Percentiles rank a stretch among this genome's conserved stretches.
These are phyloP conservation scores for Acleris cristana DNA, from an alignment of 2,888 invertebrate species.

Conservation along the genomic window DNA sequence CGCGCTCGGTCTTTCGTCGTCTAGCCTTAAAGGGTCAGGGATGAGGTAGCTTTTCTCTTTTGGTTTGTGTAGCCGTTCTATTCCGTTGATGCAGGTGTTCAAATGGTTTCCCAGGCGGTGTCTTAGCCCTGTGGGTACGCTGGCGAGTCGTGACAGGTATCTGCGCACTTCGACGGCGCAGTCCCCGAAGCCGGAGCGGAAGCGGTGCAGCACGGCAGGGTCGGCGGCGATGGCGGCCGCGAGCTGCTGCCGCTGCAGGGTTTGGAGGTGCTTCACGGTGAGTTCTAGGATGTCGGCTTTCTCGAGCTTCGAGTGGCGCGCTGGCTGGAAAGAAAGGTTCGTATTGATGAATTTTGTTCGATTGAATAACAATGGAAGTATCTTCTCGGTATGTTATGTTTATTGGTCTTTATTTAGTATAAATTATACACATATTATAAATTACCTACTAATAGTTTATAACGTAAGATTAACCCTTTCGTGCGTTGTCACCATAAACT, in stretches of 20 bases:
- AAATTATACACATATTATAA: too few species aligned
- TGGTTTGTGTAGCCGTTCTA: constrained; percentile 62
- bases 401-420: too few species aligned
- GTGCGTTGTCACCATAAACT: too few species aligned
- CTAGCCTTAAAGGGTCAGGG: constrained; percentile 79
- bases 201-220: constrained; percentile 92
- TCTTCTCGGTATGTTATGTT: not conserved
- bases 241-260: constrained; percentile 93
- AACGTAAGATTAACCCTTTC: too few species aligned
- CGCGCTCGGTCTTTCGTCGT: constrained; percentile 73
- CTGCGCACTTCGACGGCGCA: constrained; percentile 93
- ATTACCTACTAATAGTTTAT: too few species aligned
- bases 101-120: constrained; percentile 87
- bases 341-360: not conserved
- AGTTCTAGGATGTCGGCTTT: constrained; percentile 98
- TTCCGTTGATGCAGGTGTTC: constrained; percentile 86
- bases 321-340: constrained; percentile 86
- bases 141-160: constrained; percentile 87
- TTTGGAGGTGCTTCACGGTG: constrained; percentile 96
- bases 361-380: not conserved
- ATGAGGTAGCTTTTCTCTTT: constrained; percentile 81
- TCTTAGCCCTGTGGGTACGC: constrained; percentile 83
- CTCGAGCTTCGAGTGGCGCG: constrained; percentile 96
- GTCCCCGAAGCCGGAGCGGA: constrained; percentile 94
- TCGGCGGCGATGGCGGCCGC: constrained; percentile 92